phyloP scores from a whole-genome alignment of 2,113 vertebrate species.

The Dasyornis broadbenti region DNA sequence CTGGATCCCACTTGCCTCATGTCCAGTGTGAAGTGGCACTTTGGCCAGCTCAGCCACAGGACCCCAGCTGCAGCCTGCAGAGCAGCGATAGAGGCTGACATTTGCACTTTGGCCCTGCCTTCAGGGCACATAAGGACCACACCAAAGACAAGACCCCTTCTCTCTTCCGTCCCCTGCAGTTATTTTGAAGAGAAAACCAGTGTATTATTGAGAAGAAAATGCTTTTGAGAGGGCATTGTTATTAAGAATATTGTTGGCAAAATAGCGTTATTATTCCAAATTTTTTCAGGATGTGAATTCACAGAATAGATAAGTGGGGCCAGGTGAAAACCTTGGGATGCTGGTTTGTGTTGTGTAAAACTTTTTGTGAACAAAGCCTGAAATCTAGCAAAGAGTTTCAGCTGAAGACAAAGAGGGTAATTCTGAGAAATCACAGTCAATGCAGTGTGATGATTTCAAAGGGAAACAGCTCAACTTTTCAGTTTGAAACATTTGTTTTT shows the following conservation, averaged over 20 bases:
- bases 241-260: background rate
- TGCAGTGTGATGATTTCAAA: constrained; percentile 35
- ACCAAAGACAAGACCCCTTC: background rate
- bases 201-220: background rate
- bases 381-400: background rate
- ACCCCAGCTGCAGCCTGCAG: background rate
- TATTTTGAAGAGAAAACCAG: background rate
- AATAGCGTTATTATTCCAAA: background rate
- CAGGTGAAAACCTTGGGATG: background rate
- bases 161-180: background rate
- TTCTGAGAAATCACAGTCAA: constrained; percentile 31
- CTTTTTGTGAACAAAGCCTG: background rate
- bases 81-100: background rate
- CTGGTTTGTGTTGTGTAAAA: background rate
- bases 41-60: background rate
- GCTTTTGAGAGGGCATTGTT: background rate
- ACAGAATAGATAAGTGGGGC: background rate
- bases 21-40: background rate
- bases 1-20: background rate
- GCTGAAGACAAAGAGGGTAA: background rate
- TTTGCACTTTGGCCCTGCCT: background rate
- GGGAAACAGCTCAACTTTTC: constrained; percentile 9
- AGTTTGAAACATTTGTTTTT: constrained; percentile 59
- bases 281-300: background rate
- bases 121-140: background rate